Conservation (phyloP, 2,888 invertebrate genomes). For the Scaptomyza flava region DNA sequence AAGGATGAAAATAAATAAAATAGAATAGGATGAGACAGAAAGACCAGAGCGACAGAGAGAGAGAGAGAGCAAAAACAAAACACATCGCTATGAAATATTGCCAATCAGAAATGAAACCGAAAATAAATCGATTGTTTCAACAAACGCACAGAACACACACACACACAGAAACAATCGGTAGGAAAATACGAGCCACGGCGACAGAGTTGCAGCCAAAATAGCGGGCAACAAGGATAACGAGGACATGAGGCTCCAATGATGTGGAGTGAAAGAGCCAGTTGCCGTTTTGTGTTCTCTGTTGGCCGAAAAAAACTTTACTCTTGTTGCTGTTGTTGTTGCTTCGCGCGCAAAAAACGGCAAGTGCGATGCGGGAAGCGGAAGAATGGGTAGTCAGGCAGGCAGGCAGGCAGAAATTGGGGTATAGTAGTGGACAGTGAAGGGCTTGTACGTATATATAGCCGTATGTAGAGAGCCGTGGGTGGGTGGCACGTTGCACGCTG, state of each 20-base stretch:
- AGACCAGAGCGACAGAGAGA: constrained; percentile 6
- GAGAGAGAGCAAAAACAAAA: constrained; percentile 27
- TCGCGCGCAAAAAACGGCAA: constrained; percentile 64
- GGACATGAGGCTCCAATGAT: constrained; percentile 36
- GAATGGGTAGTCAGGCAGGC: constrained; percentile 25
- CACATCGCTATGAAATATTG: constrained; percentile 79
- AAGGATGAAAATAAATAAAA: constrained; percentile 19
- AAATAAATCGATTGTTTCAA: constrained; percentile 82
- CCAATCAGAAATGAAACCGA: constrained; percentile 83
- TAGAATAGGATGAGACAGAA: neutral
- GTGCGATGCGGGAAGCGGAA: constrained; percentile 36
- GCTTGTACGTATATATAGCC: neutral
- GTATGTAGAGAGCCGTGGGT: constrained; percentile 25
- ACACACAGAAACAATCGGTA: neutral
- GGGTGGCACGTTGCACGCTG: constrained; percentile 55
- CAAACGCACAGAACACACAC: constrained; percentile 61
- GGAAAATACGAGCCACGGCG: constrained; percentile 49
- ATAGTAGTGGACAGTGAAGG: neutral
- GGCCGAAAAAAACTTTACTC: constrained; percentile 40
- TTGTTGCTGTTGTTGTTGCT: constrained; percentile 38
- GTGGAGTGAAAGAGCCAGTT: constrained; percentile 61
- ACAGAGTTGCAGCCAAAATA: constrained; percentile 63
- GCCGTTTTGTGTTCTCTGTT: constrained; percentile 8
- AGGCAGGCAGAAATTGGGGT: neutral
- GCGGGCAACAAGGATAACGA: constrained; percentile 47